Evolutionary conservation across 2,888 invertebrate genomes (phyloP), one percentile per base, ranked within the genome.

Genomic region (Drosophila subquinaria): DNA sequence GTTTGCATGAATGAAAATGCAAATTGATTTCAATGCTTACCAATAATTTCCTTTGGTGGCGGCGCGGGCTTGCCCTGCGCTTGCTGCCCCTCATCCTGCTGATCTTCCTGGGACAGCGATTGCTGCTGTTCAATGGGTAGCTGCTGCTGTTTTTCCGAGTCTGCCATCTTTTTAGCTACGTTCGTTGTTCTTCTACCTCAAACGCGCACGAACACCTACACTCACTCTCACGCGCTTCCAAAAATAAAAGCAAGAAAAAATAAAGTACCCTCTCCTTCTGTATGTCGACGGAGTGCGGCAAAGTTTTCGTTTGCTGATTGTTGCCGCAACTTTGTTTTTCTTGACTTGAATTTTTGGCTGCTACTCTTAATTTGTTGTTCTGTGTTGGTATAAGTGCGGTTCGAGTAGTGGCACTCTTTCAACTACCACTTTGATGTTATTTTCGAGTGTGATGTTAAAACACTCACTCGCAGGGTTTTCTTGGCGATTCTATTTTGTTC

Each of bases 11-110:
- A 80, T 81, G 81, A 79, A 73, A 79, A 75, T 71, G 61, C 62
- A 66, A 76, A 73, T 71, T 71, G 52, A 76, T 69, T 83, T 52
- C 17, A 52, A 57, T 33, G 76, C 87, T 91, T 94, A 97, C 97
- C 97, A 94, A 97, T 96, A 94, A 97, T 94, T 95, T 96, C 96
- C 95, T 98, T 97, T 94, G 95, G 96, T 67, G 91, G 91, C 75
- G 90, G 92, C 77, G 87, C 85, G 74, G 91, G 91, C 72, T 92
- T 92, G 73, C 89, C 86, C 83, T 89, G 91, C 73, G 79, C 81
- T 76, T 90, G 92, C 79, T 78, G 82, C 76, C 80, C 88, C 66
- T 92, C 91, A 71, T 88, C 87, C 80, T 85, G 85, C 56, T 78
- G 83, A 59, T 83, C 81, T 71, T 90, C 88, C 94, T 93, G 94